Evolutionary conservation across 1,140 invertebrate genomes (phyloP).

Genomic region (Pogonomyrmex californicus): DNA sequence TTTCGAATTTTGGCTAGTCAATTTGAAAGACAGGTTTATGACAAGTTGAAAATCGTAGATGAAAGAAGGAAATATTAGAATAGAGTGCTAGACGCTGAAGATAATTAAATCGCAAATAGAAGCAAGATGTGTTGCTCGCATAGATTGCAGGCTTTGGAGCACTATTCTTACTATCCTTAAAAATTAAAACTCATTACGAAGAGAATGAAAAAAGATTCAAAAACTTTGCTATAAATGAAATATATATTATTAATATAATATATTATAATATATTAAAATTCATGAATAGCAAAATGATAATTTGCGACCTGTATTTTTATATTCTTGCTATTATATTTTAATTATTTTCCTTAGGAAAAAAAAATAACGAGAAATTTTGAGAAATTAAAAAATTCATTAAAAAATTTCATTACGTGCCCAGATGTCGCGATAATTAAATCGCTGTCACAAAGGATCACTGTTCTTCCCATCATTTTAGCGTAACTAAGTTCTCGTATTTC

Average conservation of each 20-base stretch:
- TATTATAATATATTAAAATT: no score
- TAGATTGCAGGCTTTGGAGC: conserved; percentile 53
- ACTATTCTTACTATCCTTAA: conserved; percentile 27
- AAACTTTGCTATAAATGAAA: not conserved
- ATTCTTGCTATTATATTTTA: not conserved
- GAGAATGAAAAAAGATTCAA: not conserved
- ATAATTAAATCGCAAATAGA: conserved; percentile 73
- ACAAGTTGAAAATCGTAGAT: conserved; percentile 48
- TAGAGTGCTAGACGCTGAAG: conserved; percentile 63
- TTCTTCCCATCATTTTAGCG: conserved; percentile 34
- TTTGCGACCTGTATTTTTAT: not conserved
- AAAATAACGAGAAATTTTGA: not conserved
- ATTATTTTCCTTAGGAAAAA: not conserved
- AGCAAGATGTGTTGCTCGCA: conserved; percentile 65
- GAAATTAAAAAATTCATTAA: not conserved
- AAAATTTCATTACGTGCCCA: conserved; percentile 18
- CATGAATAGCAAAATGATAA: not conserved
- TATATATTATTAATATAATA: not conserved
- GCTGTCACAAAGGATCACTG: conserved; percentile 39
- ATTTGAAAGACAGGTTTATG: conserved; percentile 12
- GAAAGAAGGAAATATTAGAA: conserved; percentile 52
- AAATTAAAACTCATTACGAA: conserved; percentile 28
- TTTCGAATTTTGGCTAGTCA: not conserved
- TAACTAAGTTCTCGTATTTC: conserved; percentile 62
- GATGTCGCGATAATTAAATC: conserved; percentile 63